These are phyloP conservation scores for Ectobius pallidus DNA, from an alignment of 2,888 invertebrate genomes.

Conservation along the genomic window DNA sequence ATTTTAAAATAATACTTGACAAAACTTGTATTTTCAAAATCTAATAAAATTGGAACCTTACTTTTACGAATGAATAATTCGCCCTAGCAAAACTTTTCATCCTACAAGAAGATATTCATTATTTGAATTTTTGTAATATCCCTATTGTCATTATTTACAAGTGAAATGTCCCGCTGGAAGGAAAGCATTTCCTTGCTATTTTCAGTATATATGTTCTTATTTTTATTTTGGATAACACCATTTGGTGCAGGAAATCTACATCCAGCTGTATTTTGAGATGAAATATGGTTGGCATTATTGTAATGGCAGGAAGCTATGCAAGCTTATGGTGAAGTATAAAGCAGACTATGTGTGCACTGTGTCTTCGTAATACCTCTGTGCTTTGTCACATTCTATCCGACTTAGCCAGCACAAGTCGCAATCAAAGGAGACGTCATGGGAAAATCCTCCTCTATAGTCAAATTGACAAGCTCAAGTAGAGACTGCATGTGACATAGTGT, in stretches of 20 bases:
- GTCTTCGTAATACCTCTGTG: neutral
- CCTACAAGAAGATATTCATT: too few species aligned
- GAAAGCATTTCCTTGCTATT: neutral
- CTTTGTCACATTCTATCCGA: neutral
- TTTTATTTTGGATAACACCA: neutral
- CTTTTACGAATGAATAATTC: too few species aligned
- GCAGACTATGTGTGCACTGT: neutral
- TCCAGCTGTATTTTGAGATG: neutral
- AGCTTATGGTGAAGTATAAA: neutral
- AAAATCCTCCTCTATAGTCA: neutral
- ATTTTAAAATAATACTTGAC: too few species aligned
- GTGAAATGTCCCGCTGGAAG: neutral
- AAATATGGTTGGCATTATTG: neutral
- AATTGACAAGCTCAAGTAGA: neutral
- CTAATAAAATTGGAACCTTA: too few species aligned
- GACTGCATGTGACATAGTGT: neutral
- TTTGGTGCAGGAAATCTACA: neutral
- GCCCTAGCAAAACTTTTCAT: too few species aligned
- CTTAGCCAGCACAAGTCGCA: neutral
- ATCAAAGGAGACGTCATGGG: slow-evolving; percentile 1
- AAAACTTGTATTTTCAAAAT: too few species aligned
- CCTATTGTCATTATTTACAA: neutral
- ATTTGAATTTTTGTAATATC: too few species aligned
- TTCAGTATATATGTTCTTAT: neutral
- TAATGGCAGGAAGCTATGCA: neutral